Base-by-base conservation (phyloP, 2,888 invertebrate species). In the Cantharis rustica region DNA sequence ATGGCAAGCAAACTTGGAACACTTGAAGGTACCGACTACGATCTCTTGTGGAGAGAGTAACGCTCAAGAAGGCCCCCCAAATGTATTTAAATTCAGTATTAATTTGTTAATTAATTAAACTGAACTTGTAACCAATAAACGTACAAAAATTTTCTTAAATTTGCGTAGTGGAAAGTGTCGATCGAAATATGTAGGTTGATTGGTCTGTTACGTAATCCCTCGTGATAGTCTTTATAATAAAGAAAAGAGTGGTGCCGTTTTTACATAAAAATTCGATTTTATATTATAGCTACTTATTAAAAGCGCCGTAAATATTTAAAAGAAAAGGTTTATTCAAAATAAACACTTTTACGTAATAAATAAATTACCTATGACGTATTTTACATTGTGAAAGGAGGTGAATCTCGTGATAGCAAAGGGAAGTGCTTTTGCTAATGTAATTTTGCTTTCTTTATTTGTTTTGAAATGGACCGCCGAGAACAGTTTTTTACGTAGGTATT, bases 1-100 rank as follows among this genome's bases (percentile, higher is more conserved):
- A 75, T 73, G 77, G 73, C 71, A 47, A 47, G 47, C 47, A 75
- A 63, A 77, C 74, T 77, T 74, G 74, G 72, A 66, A 47, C 74
- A 71, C 71, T 74, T 68, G 77, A 74, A 74, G 68, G 77, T 74
- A 64, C 69, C 68, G 77, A 77, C 77, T 74, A 72, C 72, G 71
- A 68, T 74, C 27, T 61, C 64, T 69, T 63, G 47, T 62, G 70
- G 74, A 77, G 74, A 77, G 72, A 74, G 74, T 71, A 72, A 71
- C 61, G 71, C 61, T 74, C 72, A 77, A 69, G 74, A 76, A 66
- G 69, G 68, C 63, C 71, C 74, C 77, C 77, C 73, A 71, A 71
- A 68, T 9, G 10, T 23, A 66, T 66, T 66, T 66, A n/a, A 71
- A 64, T 61, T 26, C 61, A 66, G 66, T 70, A 68, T 71, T 64